These are phyloP conservation scores for Stratiomys singularior DNA, from an alignment of 2,888 invertebrate species.

Conservation along the genomic window DNA sequence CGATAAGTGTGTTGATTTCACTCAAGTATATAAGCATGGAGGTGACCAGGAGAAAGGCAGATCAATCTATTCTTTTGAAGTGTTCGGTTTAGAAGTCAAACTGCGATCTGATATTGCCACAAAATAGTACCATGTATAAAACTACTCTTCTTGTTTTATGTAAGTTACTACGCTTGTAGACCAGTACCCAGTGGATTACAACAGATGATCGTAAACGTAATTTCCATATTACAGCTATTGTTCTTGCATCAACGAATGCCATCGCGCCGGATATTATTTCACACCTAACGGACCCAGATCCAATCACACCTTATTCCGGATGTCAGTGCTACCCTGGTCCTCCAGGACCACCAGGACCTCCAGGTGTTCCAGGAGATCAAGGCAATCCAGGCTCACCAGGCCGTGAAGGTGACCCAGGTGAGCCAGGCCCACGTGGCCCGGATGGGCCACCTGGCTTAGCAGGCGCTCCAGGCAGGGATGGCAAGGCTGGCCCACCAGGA, in stretches of 20 bases:
- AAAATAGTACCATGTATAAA: constrained; percentile 10
- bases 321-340: constrained; percentile 53
- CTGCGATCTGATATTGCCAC: neutral
- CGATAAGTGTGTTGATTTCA: neutral
- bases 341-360: constrained; percentile 55
- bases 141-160: neutral
- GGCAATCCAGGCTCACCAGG: constrained; percentile 55
- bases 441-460: constrained; percentile 53
- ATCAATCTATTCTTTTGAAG: constrained; percentile 4
- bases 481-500: constrained; percentile 54
- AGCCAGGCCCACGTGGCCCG: constrained; percentile 52
- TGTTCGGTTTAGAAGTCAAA: neutral
- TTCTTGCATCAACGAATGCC: constrained; percentile 24
- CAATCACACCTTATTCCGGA: constrained; percentile 26
- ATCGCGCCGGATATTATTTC: constrained; percentile 42
- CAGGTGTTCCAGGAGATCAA: constrained; percentile 52
- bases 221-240: constrained; percentile 2
- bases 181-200: no score
- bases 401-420: constrained; percentile 54
- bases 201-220: neutral
- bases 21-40: constrained; percentile 34
- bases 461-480: constrained; percentile 54
- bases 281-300: constrained; percentile 35
- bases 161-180: constrained; percentile 5
- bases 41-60: constrained; percentile 32